Conservation (phyloP, 2,888 invertebrate genomes). For the Nyleta sp. region DNA sequence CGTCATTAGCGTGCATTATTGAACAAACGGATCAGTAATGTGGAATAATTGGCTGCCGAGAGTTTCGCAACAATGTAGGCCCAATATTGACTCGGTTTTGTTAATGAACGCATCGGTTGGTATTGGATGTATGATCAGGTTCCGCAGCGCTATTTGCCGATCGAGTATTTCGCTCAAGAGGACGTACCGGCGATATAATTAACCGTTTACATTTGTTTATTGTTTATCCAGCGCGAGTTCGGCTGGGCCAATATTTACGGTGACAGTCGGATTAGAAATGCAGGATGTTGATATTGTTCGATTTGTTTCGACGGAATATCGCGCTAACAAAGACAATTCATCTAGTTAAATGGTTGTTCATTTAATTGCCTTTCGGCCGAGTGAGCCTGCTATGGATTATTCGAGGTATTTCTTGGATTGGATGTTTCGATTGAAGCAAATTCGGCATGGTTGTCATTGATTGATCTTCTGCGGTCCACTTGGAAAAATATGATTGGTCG, state of each 20-base stretch:
- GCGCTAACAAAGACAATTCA: constrained; percentile 30
- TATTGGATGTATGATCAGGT: constrained; percentile 54
- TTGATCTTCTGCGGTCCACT: too few relatives aligned
- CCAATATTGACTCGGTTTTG: constrained; percentile 63
- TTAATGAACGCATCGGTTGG: constrained; percentile 57
- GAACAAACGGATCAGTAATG: constrained; percentile 61
- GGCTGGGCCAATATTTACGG: constrained; percentile 41
- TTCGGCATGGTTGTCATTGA: too few relatives aligned
- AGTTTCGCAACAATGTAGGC: constrained; percentile 60
- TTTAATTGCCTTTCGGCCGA: constrained; percentile 1
- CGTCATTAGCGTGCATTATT: constrained; percentile 60
- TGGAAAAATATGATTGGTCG: too few relatives aligned
- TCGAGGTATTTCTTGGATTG: too few relatives aligned
- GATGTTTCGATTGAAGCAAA: too few relatives aligned
- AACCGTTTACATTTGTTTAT: constrained; percentile 53
- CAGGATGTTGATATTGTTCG: constrained; percentile 19
- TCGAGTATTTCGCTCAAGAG: constrained; percentile 50
- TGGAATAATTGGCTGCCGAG: constrained; percentile 59
- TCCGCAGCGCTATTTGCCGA: constrained; percentile 51
- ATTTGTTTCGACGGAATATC: constrained; percentile 9
- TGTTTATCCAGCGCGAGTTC: constrained; percentile 41
- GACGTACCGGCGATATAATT: constrained; percentile 38
- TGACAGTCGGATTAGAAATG: constrained; percentile 32
- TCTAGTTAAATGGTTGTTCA: constrained; percentile 11
- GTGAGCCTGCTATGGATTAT: too few relatives aligned